Percentiles rank a stretch among this genome's conserved stretches.
These are phyloP conservation scores for Entomyzon cyanotis DNA, from an alignment of 2,113 vertebrate species.

Conservation along the genomic window DNA sequence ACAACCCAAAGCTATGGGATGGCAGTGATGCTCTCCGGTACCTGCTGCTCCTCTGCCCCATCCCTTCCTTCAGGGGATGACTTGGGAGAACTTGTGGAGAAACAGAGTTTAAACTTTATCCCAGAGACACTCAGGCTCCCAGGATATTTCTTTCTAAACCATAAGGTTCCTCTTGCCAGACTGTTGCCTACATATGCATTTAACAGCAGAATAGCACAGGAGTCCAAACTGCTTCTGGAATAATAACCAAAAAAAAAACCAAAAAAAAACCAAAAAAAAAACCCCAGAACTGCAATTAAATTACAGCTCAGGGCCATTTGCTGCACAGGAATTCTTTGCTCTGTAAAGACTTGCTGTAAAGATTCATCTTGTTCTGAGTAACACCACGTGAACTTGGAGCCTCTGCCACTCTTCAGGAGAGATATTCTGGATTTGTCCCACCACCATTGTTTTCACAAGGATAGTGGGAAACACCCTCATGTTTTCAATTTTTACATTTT, in stretches of 20 bases:
- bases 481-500: not conserved
- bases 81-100: not conserved
- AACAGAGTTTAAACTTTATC: not conserved
- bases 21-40: fast-evolving
- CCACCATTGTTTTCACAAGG: not conserved
- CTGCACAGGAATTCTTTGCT: not conserved
- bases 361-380: not conserved
- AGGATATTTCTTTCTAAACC: not conserved
- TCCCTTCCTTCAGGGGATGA: not conserved
- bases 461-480: not conserved
- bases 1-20: not conserved
- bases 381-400: not conserved
- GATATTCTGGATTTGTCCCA: not conserved
- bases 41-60: not conserved
- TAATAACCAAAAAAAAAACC: not conserved
- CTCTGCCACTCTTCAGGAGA: not conserved
- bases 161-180: not conserved
- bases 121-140: not conserved
- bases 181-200: not conserved
- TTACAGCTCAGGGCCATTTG: not conserved
- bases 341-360: not conserved
- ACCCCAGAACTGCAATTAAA: not conserved
- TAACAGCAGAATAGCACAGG: not conserved
- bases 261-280: not conserved
- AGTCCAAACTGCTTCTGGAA: not conserved